These are phyloP conservation scores for Bombylius discolor DNA, from an alignment of 2,888 invertebrate species.

Conservation along the genomic window DNA sequence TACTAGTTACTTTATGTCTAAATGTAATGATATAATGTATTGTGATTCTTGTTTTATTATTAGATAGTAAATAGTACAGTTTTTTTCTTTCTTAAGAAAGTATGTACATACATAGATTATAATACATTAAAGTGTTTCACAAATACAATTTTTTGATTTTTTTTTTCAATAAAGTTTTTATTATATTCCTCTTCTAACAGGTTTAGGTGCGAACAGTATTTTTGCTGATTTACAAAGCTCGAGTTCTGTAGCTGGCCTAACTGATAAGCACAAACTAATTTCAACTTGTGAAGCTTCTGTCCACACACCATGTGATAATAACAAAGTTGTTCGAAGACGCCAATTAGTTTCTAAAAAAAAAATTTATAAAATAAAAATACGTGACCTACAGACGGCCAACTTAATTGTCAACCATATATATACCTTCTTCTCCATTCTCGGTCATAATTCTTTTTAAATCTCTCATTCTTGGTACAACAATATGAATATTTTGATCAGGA, in stretches of 20 bases:
- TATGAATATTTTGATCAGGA: conserved; percentile 80
- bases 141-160: no score
- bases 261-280: conserved; percentile 68
- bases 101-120: no score
- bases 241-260: conserved; percentile 49
- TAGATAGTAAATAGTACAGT: no score
- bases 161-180: no score
- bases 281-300: conserved; percentile 84
- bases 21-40: no score
- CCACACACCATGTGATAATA: conserved; percentile 78
- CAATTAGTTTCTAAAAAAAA: conserved; percentile 25
- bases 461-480: conserved; percentile 62
- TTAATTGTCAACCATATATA: conserved; percentile 8
- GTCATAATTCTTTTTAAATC: conserved; percentile 57
- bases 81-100: no score
- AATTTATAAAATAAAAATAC: neutral
- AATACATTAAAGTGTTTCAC: no score
- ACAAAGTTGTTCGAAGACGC: conserved; percentile 70
- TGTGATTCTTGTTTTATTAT: no score
- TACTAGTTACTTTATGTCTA: neutral
- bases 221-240: conserved; percentile 78
- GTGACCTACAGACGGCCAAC: neutral
- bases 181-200: conserved; percentile 68
- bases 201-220: conserved; percentile 77
- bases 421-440: conserved; percentile 43